These are phyloP conservation scores for Euplagia quadripunctaria DNA, from an alignment of 2,888 invertebrate genomes.

Conservation along the genomic window DNA sequence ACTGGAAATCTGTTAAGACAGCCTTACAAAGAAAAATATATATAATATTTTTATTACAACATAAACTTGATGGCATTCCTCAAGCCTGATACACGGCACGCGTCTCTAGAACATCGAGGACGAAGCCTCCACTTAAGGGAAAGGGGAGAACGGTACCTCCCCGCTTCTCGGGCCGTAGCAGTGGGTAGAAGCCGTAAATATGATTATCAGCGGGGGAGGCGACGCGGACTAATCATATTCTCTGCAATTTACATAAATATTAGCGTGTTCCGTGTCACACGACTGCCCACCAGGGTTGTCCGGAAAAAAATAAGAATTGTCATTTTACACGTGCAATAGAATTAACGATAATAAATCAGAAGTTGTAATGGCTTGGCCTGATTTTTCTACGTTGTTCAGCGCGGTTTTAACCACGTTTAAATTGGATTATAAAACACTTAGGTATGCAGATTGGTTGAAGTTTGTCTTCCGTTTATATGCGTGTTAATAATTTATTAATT, in stretches of 20 bases:
- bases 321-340: slow-evolving; percentile 7
- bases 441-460: neutral
- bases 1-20: slow-evolving; percentile 21
- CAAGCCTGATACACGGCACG: slow-evolving; percentile 49
- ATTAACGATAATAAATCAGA: slow-evolving; percentile 15
- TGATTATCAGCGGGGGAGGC: slow-evolving; percentile 86
- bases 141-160: slow-evolving; percentile 33
- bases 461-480: neutral
- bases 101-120: slow-evolving; percentile 59
- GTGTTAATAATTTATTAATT: neutral
- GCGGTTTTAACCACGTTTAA: neutral
- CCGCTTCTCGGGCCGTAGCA: slow-evolving; percentile 39
- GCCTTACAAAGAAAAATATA: slow-evolving; percentile 10
- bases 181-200: slow-evolving; percentile 81
- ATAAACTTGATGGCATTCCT: slow-evolving; percentile 32
- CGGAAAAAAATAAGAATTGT: slow-evolving; percentile 1
- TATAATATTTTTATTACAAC: slow-evolving; percentile 23
- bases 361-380: neutral
- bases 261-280: slow-evolving; percentile 85
- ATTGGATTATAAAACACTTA: neutral
- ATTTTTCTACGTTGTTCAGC: neutral
- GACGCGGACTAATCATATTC: slow-evolving; percentile 87
- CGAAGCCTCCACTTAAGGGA: slow-evolving; percentile 42
- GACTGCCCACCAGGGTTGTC: slow-evolving; percentile 58
- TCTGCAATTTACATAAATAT: slow-evolving; percentile 87